phyloP scores from a whole-genome alignment of 1,140 invertebrate species.

The Drosophila littoralis region DNA sequence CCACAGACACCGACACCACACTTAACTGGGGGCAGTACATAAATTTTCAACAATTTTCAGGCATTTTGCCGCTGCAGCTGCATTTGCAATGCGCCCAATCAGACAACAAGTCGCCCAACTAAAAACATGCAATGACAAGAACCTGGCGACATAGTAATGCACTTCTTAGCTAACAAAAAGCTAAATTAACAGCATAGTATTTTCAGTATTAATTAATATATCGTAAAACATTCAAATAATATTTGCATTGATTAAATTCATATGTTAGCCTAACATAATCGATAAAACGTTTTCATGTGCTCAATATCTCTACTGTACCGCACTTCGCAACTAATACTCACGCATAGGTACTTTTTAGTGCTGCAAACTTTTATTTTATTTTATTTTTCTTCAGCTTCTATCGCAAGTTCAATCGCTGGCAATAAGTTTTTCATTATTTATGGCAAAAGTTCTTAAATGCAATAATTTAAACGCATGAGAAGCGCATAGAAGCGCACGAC shows the following conservation, averaged over 20 bases:
- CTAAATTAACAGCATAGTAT: too few species aligned
- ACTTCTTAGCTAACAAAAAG: background rate
- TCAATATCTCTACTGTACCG: background rate
- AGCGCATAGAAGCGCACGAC: background rate
- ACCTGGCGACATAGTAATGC: constrained; percentile 11
- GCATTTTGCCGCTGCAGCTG: constrained; percentile 37
- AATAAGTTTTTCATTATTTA: constrained; percentile 53
- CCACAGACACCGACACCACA: constrained; percentile 61
- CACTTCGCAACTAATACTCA: constrained; percentile 10
- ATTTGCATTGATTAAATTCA: background rate
- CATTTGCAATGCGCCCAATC: constrained; percentile 38
- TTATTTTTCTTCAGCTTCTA: background rate
- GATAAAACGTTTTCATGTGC: background rate
- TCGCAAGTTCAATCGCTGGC: constrained; percentile 25
- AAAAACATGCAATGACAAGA: constrained; percentile 16
- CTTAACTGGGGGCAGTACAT: constrained; percentile 53
- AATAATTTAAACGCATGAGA: constrained; percentile 35
- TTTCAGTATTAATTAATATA: too few species aligned
- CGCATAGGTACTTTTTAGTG: constrained; percentile 7
- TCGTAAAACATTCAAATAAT: too few species aligned
- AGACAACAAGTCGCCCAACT: constrained; percentile 49
- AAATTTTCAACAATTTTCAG: constrained; percentile 70
- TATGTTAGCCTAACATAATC: background rate
- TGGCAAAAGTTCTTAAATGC: constrained; percentile 37
- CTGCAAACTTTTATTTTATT: background rate